Conservation (phyloP, 2,797 vertebrate species). For the Tauraco hartlaubi region DNA sequence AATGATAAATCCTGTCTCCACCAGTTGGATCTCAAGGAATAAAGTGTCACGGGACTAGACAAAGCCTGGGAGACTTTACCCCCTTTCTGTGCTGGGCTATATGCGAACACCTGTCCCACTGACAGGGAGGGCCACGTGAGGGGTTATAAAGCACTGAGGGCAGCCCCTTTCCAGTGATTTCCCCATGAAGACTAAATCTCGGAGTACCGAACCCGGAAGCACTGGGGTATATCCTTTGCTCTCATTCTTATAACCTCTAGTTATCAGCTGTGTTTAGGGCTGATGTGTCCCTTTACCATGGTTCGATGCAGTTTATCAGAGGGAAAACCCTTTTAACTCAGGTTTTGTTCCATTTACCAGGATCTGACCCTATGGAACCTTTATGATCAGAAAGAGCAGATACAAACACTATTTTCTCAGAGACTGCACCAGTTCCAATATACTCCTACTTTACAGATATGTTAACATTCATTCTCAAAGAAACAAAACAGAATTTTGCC, state of each 20-base stretch:
- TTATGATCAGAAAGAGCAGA: slow-evolving; percentile 34
- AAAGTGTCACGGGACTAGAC: not conserved
- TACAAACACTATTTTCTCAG: slow-evolving; percentile 31
- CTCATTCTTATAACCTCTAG: not conserved
- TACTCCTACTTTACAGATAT: not conserved
- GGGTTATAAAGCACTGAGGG: not conserved
- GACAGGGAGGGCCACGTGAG: not conserved
- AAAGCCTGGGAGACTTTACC: not conserved
- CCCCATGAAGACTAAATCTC: not conserved
- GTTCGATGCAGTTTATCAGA: not conserved
- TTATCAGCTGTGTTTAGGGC: not conserved
- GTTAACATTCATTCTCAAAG: not conserved
- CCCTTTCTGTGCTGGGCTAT: not conserved
- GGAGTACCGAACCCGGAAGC: not conserved
- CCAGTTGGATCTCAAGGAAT: not conserved
- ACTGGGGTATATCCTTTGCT: not conserved
- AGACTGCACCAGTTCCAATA: not conserved
- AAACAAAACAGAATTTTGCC: not conserved
- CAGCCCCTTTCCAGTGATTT: not conserved
- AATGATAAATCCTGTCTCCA: not conserved
- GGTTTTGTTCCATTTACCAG: slow-evolving; percentile 40
- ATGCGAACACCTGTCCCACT: not conserved
- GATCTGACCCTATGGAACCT: not conserved
- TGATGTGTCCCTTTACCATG: not conserved
- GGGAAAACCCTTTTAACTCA: slow-evolving; percentile 3